Evolutionary conservation across 1,140 invertebrate species (phyloP), one percentile per base, ranked within the genome.

Genomic region (Grapholita molesta): DNA sequence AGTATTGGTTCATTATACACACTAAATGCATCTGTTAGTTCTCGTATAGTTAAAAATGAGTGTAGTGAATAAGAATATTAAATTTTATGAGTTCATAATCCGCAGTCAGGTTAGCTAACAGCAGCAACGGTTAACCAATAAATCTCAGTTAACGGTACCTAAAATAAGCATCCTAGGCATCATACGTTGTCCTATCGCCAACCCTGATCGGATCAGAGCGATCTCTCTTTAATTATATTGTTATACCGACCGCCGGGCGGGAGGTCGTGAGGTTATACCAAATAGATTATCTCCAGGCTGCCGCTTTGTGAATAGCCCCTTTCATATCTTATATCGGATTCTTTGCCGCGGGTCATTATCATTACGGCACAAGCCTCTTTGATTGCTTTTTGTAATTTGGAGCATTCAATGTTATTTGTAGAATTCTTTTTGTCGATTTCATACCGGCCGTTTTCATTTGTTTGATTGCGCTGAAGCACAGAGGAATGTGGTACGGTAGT

Each of bases 151-250:
- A 61, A 25, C 57, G 12, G 24, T 23, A 18, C 7, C 42, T 48
- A 21, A 48, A 48, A 48, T 48, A 48, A 48, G 42, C 42, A 21
- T 48, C 42, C 42, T 48, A 48, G 42, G 18, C 42, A 48, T 48
- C 42, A 48, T 48, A 48, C 42, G 42, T 48, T 18, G 15, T 21
- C 15, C 15, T 48, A 48, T 32, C 21, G 28, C 7, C 32, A 38
- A 66, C 38, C 32, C 32, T 66, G 55, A 79, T 83, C 79, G 74
- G 66, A 79, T 77, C 75, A 80, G 78, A 66, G 64, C 75, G 84
- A 89, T 89, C 80, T 88, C 84, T 83, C 87, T 91, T 91, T 91
- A 91, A 91, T 91, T 89, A 91, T 91, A 90, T 90, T 89, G 89
- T 91, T 88, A 89, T 82, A 77, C 78, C 82, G 82, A 79, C 81